Percentiles rank a stretch among this genome's conserved stretches.
phyloP scores from a whole-genome alignment of 2,888 invertebrate genomes.

The Aleiodes leptofemur region DNA sequence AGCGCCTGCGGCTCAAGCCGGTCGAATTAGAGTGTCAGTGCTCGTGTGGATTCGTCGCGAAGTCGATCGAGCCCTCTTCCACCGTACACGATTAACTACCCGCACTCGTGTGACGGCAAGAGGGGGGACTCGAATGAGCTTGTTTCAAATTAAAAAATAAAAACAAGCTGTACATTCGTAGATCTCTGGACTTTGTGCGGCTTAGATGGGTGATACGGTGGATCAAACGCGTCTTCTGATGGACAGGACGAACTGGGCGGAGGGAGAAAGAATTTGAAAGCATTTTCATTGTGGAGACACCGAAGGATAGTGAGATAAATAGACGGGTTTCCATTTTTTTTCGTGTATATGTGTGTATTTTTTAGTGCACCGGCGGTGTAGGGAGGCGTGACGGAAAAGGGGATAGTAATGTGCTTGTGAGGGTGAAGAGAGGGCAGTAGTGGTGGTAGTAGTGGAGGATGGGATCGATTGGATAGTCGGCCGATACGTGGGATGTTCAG shows the following conservation, averaged over 20 bases:
- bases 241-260: neutral
- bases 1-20: slow-evolving; percentile 51
- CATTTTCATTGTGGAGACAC: neutral
- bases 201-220: slow-evolving; percentile 37
- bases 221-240: slow-evolving; percentile 24
- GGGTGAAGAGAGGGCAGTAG: slow-evolving; percentile 45
- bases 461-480: slow-evolving; percentile 64
- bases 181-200: slow-evolving; percentile 23
- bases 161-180: slow-evolving; percentile 9
- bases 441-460: slow-evolving; percentile 54
- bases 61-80: slow-evolving; percentile 61
- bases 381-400: neutral
- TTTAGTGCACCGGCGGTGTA: slow-evolving; percentile 46
- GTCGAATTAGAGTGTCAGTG: slow-evolving; percentile 61
- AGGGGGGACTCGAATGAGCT: slow-evolving; percentile 32
- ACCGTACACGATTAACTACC: slow-evolving; percentile 49
- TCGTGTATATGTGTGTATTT: slow-evolving; percentile 33
- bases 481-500: slow-evolving; percentile 24
- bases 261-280: neutral
- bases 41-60: slow-evolving; percentile 66
- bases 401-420: slow-evolving; percentile 22
- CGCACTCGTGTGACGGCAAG: slow-evolving; percentile 21
- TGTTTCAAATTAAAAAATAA: neutral
- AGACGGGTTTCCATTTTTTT: neutral
- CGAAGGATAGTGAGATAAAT: neutral